phyloP scores from a whole-genome alignment of 2,113 vertebrate species.

The Rhinoderma darwinii region DNA sequence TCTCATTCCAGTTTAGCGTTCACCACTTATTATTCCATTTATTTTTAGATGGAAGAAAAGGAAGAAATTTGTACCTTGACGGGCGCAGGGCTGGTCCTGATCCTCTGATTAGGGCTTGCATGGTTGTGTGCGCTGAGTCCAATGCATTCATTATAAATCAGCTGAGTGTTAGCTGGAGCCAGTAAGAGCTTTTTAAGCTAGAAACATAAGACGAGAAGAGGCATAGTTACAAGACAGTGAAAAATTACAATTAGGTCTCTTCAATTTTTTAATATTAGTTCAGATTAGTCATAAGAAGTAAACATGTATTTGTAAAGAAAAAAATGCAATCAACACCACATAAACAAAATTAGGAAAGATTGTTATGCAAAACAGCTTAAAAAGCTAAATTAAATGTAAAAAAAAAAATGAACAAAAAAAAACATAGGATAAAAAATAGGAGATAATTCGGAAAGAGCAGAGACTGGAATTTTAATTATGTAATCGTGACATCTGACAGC shows the following conservation, averaged over 20 bases:
- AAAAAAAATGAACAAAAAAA: background rate
- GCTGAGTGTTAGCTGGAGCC: constrained; percentile 97
- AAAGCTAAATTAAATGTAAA: background rate
- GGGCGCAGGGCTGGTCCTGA: constrained; percentile 93
- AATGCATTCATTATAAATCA: constrained; percentile 99
- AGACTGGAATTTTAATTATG: background rate
- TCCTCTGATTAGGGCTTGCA: constrained; percentile 93
- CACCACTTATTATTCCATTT: background rate
- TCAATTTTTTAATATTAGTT: constrained; percentile 43
- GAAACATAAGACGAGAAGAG: constrained; percentile 62
- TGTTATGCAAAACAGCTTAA: constrained; percentile 10
- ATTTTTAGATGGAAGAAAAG: constrained; percentile 60
- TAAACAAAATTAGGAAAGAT: constrained; percentile 22
- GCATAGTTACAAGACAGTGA: constrained; percentile 63
- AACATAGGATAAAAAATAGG: background rate
- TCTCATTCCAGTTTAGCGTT: constrained; percentile 26
- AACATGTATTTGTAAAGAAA: background rate
- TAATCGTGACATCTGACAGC: background rate
- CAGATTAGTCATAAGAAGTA: background rate
- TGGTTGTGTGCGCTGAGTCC: constrained; percentile 95
- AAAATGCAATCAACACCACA: constrained; percentile 16
- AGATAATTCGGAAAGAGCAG: background rate
- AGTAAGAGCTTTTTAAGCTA: constrained; percentile 99
- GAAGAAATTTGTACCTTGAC: constrained; percentile 87
- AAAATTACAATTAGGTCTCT: constrained; percentile 47